Evolutionary conservation across 2,888 invertebrate genomes (phyloP).

Genomic region (Molorchus minor): DNA sequence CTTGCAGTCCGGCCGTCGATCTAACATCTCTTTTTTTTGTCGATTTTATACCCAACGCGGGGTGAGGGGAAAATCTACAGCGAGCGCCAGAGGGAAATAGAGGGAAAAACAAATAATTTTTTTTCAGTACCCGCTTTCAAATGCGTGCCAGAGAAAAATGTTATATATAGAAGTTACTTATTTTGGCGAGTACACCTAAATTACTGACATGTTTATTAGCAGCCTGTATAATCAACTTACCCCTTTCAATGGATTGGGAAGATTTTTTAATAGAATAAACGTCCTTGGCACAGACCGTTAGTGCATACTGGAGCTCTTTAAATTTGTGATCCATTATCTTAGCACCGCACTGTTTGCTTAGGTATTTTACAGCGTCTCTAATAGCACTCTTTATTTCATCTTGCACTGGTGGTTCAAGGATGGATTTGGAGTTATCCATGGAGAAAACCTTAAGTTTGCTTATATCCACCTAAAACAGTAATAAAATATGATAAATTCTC

Average conservation of each 20-base stretch:
- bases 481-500: no score
- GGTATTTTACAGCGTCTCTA: slow-evolving; percentile 63
- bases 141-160: no score
- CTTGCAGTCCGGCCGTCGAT: no score
- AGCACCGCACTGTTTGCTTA: slow-evolving; percentile 54
- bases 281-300: slow-evolving; percentile 11
- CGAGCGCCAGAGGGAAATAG: no score
- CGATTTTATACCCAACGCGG: no score
- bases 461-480: slow-evolving; percentile 34
- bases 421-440: slow-evolving; percentile 28
- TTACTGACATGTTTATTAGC: no score
- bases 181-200: no score
- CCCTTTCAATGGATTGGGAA: slow-evolving; percentile 30
- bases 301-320: slow-evolving; percentile 42
- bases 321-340: slow-evolving; percentile 52
- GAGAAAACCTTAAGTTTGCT: slow-evolving; percentile 36
- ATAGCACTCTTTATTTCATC: slow-evolving; percentile 66
- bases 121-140: no score
- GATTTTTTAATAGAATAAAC: slow-evolving; percentile 18
- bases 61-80: no score
- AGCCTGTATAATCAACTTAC: no score
- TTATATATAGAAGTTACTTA: no score
- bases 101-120: slow-evolving; percentile 28
- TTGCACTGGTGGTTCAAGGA: slow-evolving; percentile 22
- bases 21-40: no score